A percentile compares a stretch with the other conserved stretches of the same genome.
Evolutionary conservation across 1,140 invertebrate species (phyloP).

Genomic region (Acyrthosiphon pisum): DNA sequence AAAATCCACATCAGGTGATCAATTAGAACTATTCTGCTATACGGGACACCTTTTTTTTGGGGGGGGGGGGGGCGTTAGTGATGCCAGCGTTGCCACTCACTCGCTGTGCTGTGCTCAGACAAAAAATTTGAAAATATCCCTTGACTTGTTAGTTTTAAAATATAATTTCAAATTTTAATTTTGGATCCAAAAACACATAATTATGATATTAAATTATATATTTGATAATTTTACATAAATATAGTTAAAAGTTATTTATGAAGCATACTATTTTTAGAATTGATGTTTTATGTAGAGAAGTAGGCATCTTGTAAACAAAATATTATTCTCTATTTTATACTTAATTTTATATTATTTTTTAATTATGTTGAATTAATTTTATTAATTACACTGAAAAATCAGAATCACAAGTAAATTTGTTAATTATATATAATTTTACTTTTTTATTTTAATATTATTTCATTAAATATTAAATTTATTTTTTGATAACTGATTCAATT

Average conservation of each 20-base stretch:
- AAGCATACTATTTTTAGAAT: neutral
- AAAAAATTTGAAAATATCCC: too few species aligned
- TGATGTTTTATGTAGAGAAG: neutral
- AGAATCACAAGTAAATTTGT: neutral
- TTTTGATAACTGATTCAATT: neutral
- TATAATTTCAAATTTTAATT: too few species aligned
- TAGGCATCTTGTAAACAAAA: neutral
- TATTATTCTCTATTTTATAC: neutral
- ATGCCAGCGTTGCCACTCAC: too few species aligned
- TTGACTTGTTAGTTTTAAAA: too few species aligned
- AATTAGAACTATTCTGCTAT: too few species aligned
- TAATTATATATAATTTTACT: neutral
- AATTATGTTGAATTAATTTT: neutral
- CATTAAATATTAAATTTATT: neutral
- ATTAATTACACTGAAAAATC: neutral
- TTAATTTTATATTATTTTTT: too few species aligned
- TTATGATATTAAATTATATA: neutral
- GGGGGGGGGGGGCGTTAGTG: too few species aligned
- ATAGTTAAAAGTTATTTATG: neutral
- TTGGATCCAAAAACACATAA: too few species aligned
- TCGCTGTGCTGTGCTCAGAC: too few species aligned
- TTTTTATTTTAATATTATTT: neutral
- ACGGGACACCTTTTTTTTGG: too few species aligned
- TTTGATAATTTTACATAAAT: neutral
- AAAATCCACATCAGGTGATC: too few species aligned